A percentile compares a stretch with the other conserved stretches of the same genome.
phyloP scores from a whole-genome alignment of 2,797 vertebrate species.

The Lepilemur ruficaudatus region DNA sequence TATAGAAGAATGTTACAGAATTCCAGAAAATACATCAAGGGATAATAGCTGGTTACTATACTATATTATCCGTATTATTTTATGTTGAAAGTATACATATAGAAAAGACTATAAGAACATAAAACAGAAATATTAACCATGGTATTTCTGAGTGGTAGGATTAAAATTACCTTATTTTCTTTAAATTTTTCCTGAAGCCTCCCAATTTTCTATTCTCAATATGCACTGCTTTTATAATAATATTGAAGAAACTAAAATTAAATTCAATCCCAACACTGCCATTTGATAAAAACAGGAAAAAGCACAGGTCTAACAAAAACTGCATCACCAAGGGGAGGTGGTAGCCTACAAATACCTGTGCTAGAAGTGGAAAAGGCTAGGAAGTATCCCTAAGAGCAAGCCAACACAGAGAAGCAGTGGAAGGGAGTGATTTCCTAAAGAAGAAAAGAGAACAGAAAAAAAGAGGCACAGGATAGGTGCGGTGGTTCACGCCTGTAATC shows the following conservation, averaged over 20 bases:
- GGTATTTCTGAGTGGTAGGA: not conserved
- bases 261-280: slow-evolving; percentile 27
- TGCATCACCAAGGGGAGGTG: not conserved
- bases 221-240: not conserved
- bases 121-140: slow-evolving; percentile 6
- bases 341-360: slow-evolving; percentile 45
- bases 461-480: too few species aligned
- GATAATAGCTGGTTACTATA: not conserved
- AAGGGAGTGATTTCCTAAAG: slow-evolving; percentile 49
- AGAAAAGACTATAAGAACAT: not conserved
- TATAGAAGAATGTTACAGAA: not conserved
- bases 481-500: too few species aligned
- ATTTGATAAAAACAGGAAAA: slow-evolving; percentile 38
- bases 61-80: not conserved
- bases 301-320: slow-evolving; percentile 36
- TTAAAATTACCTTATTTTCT: slow-evolving; percentile 22
- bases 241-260: not conserved
- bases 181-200: not conserved
- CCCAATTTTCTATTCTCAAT: slow-evolving; percentile 6
- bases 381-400: slow-evolving; percentile 58
- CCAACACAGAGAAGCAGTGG: slow-evolving; percentile 58
- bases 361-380: slow-evolving; percentile 49
- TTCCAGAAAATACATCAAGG: not conserved
- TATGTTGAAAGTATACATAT: not conserved
- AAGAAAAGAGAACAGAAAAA: slow-evolving; percentile 50